Evolutionary conservation across 2,888 invertebrate species (phyloP), one percentile per base, ranked within the genome.

Genomic region (Sesia apiformis): DNA sequence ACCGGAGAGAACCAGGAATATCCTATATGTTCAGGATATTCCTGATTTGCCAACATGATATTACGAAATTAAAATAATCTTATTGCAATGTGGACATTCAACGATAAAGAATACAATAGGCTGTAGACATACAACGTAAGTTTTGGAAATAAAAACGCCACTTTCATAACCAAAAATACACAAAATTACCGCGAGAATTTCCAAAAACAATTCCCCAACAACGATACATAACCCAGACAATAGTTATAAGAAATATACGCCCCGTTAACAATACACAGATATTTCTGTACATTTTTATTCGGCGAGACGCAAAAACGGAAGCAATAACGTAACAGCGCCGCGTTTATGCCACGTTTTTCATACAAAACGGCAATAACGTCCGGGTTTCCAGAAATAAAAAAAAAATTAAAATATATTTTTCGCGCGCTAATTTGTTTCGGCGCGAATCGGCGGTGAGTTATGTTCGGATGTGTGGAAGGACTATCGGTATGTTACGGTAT

Each of bases 171-270:
- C 23, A 23, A 23, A 23, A 23, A 23, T 23, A 23, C 23, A 23
- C 23, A 2, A 23, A 23, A 23, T 23, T 23, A 23, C 23, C 23
- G 23, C 23, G 23, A 23, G 23, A 46, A 8, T 46, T 46, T 46
- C 4, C 46, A 46, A 46, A 46, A 7, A 46, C 4, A 8, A 46
- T 46, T 46, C 4, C 46, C 46, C 46, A 46, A 46, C 8, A 23
- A 46, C 46, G 46, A 46, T 46, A 46, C 8, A 8, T 46, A 8
- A 46, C 8, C 8, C 8, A 8, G 50, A 58, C 56, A 60, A 60
- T 58, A 58, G 58, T 56, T 56, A 52, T 52, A 55, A 55, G 53
- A 55, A 58, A 56, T 56, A 58, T 56, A 58, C 53, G 60, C 51
- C 43, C 51, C 51, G 52, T 57, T 57, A 59, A 59, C 59, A 56